phyloP scores from a whole-genome alignment of 2,888 invertebrate species.

The Protophormia terraenovae region DNA sequence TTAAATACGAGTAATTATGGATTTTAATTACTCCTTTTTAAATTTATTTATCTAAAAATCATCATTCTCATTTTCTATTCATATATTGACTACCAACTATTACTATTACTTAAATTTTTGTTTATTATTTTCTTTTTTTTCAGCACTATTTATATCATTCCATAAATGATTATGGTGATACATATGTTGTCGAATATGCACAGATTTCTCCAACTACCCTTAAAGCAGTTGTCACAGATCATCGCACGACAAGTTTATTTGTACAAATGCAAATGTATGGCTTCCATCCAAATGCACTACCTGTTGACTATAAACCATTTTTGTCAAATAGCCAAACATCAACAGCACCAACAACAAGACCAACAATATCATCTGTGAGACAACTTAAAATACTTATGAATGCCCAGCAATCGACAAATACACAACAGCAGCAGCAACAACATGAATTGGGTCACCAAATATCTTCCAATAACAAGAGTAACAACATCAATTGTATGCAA shows the following conservation, averaged over 20 bases:
- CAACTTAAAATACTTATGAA: conserved; percentile 70
- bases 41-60: background rate
- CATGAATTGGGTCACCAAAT: conserved; percentile 41
- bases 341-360: conserved; percentile 27
- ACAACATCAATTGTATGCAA: conserved; percentile 40
- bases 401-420: conserved; percentile 5
- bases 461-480: conserved; percentile 22
- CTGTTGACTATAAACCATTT: conserved; percentile 72
- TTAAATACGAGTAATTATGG: no score
- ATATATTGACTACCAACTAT: conserved; percentile 2
- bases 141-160: conserved; percentile 71
- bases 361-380: conserved; percentile 67
- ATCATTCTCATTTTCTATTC: background rate
- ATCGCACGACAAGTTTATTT: conserved; percentile 72
- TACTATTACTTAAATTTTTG: no score
- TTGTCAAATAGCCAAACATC: conserved; percentile 66
- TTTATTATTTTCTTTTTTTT: conserved; percentile 24
- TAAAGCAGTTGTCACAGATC: conserved; percentile 76
- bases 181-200: conserved; percentile 74
- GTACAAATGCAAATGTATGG: conserved; percentile 78
- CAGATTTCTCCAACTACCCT: conserved; percentile 75
- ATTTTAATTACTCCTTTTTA: no score
- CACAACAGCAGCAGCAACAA: conserved; percentile 10
- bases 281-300: conserved; percentile 71
- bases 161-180: conserved; percentile 63